These are phyloP conservation scores for Aegotheles bennettii DNA, from an alignment of 2,113 vertebrate species.

Conservation along the genomic window DNA sequence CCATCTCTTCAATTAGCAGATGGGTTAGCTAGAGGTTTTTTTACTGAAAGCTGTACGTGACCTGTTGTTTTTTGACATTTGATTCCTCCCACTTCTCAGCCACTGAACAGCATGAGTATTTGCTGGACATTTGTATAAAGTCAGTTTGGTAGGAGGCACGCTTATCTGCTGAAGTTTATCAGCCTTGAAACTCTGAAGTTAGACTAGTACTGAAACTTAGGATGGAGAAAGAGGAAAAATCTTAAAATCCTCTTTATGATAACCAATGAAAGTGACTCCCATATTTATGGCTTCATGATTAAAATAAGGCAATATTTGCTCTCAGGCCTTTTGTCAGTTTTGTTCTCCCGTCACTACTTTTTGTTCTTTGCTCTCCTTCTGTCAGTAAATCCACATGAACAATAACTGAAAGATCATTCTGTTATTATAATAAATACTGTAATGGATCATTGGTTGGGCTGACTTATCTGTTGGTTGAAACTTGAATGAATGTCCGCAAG, in stretches of 20 bases:
- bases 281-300: background rate
- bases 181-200: background rate
- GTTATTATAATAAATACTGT: constrained; percentile 8
- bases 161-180: background rate
- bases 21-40: background rate
- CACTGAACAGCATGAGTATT: background rate
- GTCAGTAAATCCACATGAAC: constrained; percentile 7
- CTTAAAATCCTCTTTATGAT: background rate
- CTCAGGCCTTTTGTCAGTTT: background rate
- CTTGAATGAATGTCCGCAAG: background rate
- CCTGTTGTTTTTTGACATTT: background rate
- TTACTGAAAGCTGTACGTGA: background rate
- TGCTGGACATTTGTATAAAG: background rate
- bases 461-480: constrained; percentile 27
- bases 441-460: background rate
- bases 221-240: background rate
- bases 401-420: constrained; percentile 2
- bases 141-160: background rate
- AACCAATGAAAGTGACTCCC: background rate
- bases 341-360: background rate
- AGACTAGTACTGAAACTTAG: background rate
- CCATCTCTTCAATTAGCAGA: background rate
- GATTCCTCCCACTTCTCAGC: background rate
- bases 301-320: background rate
- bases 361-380: background rate